Conservation (phyloP, 35 echinoderm and acorn worm genomes). For the Apostichopus parvimensis region DNA sequence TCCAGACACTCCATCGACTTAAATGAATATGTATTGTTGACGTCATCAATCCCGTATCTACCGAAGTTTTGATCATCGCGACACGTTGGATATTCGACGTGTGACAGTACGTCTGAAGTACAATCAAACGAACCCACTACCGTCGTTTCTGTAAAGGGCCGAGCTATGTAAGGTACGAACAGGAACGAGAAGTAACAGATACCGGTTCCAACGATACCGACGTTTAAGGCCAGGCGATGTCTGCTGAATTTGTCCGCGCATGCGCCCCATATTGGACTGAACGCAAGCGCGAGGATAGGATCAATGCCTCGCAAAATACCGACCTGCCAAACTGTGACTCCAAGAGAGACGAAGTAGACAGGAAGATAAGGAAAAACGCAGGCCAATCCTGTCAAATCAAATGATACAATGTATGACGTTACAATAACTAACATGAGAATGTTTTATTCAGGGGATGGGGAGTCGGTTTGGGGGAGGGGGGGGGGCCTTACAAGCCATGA, state of each 20-base stretch:
- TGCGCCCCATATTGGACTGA: constrained; percentile 62
- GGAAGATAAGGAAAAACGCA: constrained; percentile 56
- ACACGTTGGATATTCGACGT: not conserved
- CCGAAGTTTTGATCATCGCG: not conserved
- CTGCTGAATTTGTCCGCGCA: constrained; percentile 64
- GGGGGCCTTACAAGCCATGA: not conserved
- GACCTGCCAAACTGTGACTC: constrained; percentile 61
- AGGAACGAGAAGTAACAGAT: constrained; percentile 57
- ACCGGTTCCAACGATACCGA: constrained; percentile 27
- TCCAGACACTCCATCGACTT: not conserved
- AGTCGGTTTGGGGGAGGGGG: not conserved
- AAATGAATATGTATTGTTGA: not conserved
- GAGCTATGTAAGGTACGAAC: constrained; percentile 55
- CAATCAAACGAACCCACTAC: not conserved
- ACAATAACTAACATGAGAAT: not conserved
- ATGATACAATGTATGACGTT: not conserved
- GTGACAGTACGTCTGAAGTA: not conserved
- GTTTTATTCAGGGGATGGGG: not conserved
- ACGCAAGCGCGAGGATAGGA: constrained; percentile 52
- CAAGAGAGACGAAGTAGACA: constrained; percentile 58
- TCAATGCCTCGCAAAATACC: constrained; percentile 58
- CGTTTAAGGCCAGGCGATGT: constrained; percentile 31
- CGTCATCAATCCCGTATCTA: not conserved
- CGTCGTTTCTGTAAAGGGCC: constrained; percentile 2
- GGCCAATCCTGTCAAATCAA: constrained; percentile 43